Evolutionary conservation across 30 jellyfish, hydroid and myxozoan species (phyloP).

Genomic region (Turritopsis dohrnii): DNA sequence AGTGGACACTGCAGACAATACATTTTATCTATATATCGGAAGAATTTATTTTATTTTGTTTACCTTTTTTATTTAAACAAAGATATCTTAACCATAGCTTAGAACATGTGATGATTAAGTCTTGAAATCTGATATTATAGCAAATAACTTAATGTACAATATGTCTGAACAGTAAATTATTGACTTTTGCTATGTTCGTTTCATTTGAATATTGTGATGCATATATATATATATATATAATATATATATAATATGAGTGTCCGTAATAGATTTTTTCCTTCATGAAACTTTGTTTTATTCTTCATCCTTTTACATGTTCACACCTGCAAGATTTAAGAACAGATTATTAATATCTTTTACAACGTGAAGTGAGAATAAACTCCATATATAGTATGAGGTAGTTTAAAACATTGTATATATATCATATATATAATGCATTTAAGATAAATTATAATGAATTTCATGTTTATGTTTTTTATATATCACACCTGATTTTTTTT

Average conservation of each 20-base stretch:
- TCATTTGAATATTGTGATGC: too few relatives aligned
- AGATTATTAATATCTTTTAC: neutral
- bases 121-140: too few relatives aligned
- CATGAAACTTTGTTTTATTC: neutral
- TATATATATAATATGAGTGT: too few relatives aligned
- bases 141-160: too few relatives aligned
- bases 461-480: neutral
- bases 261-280: too few relatives aligned
- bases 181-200: neutral
- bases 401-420: neutral
- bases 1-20: too few relatives aligned
- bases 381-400: neutral
- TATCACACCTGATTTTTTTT: neutral
- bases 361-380: neutral
- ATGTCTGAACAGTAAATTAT: neutral
- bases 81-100: neutral
- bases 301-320: neutral
- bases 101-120: neutral
- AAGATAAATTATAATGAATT: neutral
- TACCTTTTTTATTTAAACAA: neutral
- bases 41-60: neutral
- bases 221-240: too few relatives aligned
- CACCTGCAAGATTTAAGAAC: neutral
- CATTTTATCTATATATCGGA: neutral
- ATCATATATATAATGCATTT: too few relatives aligned